Evolutionary conservation across 2,797 vertebrate species (phyloP).

Genomic region (Aviceda leuphotes): DNA sequence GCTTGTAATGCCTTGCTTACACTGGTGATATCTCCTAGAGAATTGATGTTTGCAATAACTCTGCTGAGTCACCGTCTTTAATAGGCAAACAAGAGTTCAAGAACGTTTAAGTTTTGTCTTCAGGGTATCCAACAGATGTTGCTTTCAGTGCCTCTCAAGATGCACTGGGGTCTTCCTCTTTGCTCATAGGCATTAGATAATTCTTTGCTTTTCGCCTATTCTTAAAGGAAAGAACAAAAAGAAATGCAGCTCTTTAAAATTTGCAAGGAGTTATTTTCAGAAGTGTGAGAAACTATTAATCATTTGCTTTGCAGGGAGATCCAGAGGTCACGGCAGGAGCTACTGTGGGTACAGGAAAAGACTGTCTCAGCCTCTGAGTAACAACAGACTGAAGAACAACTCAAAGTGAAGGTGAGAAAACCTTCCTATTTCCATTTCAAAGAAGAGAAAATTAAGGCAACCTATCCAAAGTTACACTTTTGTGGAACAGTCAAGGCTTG

Average conservation of each 20-base stretch:
- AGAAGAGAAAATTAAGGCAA: neutral
- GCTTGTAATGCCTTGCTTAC: neutral
- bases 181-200: neutral
- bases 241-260: neutral
- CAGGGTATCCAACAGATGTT: neutral
- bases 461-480: neutral
- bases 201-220: neutral
- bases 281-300: neutral
- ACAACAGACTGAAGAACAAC: neutral
- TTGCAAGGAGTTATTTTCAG: neutral
- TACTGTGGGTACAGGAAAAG: neutral
- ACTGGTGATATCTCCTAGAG: neutral
- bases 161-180: neutral
- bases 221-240: neutral
- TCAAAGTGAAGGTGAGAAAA: neutral
- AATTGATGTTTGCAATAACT: neutral
- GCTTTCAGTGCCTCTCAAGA: neutral
- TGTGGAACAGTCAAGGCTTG: neutral
- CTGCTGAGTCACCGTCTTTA: neutral
- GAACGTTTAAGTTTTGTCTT: neutral
- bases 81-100: neutral
- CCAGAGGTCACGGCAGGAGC: neutral
- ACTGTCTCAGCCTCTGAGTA: neutral
- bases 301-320: neutral
- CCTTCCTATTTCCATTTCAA: neutral